Percentiles rank a stretch among this genome's conserved stretches.
Conservation (phyloP, 2,888 invertebrate species). For the Embidobia sp. region DNA sequence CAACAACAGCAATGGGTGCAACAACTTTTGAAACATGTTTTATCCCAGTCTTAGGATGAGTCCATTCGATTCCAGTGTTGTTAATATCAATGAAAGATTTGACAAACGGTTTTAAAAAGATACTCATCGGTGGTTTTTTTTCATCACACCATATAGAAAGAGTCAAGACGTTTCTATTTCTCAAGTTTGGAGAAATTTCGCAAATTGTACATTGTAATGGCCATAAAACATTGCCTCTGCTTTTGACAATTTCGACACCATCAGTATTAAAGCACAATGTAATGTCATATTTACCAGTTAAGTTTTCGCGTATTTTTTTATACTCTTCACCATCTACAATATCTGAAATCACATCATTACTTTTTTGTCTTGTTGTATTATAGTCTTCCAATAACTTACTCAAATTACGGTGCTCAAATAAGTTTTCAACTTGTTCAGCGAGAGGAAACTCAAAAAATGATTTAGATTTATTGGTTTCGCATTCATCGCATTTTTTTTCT, state of each 20-base stretch:
- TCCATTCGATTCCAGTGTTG: conserved; percentile 24
- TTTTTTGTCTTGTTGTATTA: too few relatives aligned
- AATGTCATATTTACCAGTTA: conserved; percentile 6
- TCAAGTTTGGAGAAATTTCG: not conserved
- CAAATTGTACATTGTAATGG: conserved; percentile 9
- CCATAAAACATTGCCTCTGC: not conserved
- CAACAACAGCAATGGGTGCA: conserved; percentile 22
- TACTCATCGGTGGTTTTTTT: conserved; percentile 1
- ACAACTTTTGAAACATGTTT: conserved; percentile 12
- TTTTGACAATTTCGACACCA: conserved; percentile 13
- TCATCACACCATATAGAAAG: conserved; percentile 4
- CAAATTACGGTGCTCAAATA: conserved; percentile 12
- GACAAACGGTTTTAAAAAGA: conserved; percentile 19
- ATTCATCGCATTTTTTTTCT: not conserved
- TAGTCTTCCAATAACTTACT: not conserved
- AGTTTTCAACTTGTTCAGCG: not conserved
- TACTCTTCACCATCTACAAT: conserved; percentile 2
- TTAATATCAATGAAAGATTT: too few relatives aligned
- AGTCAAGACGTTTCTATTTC: not conserved
- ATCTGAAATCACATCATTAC: not conserved
- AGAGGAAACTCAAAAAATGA: conserved; percentile 17
- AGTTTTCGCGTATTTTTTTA: not conserved
- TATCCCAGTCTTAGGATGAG: not conserved
- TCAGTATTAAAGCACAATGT: conserved; percentile 16
- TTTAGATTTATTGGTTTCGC: not conserved